Conservation (phyloP, 53 echinoderm and acorn worm genomes). For the Actinopyga echinites region DNA sequence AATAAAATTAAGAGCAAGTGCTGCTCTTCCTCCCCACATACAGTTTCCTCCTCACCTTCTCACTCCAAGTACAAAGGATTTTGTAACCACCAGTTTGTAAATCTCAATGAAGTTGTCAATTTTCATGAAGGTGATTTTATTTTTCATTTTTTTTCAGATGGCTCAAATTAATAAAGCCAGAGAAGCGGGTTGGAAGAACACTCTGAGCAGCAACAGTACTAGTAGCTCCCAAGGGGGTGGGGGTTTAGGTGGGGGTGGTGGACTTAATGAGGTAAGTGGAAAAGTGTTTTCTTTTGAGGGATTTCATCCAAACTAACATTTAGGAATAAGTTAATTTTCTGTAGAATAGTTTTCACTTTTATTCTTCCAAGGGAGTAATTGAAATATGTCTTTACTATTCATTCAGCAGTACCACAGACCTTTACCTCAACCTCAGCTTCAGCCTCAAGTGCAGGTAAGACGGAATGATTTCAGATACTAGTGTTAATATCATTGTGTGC, state of each 20-base stretch:
- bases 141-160: constrained; percentile 52
- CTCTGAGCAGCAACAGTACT: constrained; percentile 66
- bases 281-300: too few relatives aligned
- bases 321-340: too few relatives aligned
- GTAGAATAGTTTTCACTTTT: too few relatives aligned
- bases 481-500: background rate
- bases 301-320: too few relatives aligned
- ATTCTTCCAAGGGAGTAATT: background rate
- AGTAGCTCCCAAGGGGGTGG: constrained; percentile 9
- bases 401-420: background rate
- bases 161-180: constrained; percentile 82
- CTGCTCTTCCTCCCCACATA: too few relatives aligned
- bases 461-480: background rate
- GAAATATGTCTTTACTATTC: background rate
- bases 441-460: background rate
- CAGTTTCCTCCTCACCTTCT: too few relatives aligned
- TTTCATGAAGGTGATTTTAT: too few relatives aligned
- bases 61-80: too few relatives aligned
- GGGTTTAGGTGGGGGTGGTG: constrained; percentile 48
- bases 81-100: too few relatives aligned
- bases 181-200: constrained; percentile 86
- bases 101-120: too few relatives aligned
- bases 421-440: background rate
- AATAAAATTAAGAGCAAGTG: too few relatives aligned
- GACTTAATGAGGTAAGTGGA: too few relatives aligned